Base-by-base conservation (phyloP, 2,888 invertebrate genomes). In the Hedychridium roseum region DNA sequence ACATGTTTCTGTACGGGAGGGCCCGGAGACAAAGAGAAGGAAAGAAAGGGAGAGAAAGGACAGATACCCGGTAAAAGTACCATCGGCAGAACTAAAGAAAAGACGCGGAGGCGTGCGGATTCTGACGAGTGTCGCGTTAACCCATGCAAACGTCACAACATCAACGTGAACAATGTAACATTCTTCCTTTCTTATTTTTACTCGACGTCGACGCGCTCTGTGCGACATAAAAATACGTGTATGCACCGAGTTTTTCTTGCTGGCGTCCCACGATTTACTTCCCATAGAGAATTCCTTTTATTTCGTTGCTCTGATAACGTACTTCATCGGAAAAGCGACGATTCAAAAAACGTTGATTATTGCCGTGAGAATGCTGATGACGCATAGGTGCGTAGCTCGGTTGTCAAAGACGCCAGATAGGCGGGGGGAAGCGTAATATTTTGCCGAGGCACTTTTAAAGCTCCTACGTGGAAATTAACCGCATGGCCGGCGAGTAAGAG, bases 61-160 rank as follows among this genome's bases (percentile, higher is more conserved):
- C 14, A 35, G 50, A n/a, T n/a, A n/a, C n/a, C n/a, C n/a, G n/a
- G n/a, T n/a, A n/a, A n/a, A n/a, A n/a, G n/a, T n/a, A n/a, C n/a
- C n/a, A n/a, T n/a, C n/a, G 34, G 42, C 40, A 39, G 28, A 34
- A 43, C 21, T 12, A n/a, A n/a, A 37, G 45, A 54, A 32, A 49
- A 36, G 21, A 39, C 18, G 27, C 28, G 15, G 32, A 37, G 42
- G 34, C 50, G 52, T 47, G 46, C 47, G 46, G 51, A 56, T 62
- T 54, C 57, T 52, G 60, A 43, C 41, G 60, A 53, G 50, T 53
- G 45, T 66, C 61, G 51, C 61, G 32, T 43, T 34, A 30, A 41
- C 52, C 59, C 54, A 65, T 62, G 64, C 59, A 65, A 57, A 61
- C 62, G 48, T 54, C 50, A 26, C 27, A 43, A 54, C 51, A 40